Evolutionary conservation across 2,113 vertebrate genomes (phyloP), one percentile per base, ranked within the genome.

Genomic region (Pungitius pungitius): DNA sequence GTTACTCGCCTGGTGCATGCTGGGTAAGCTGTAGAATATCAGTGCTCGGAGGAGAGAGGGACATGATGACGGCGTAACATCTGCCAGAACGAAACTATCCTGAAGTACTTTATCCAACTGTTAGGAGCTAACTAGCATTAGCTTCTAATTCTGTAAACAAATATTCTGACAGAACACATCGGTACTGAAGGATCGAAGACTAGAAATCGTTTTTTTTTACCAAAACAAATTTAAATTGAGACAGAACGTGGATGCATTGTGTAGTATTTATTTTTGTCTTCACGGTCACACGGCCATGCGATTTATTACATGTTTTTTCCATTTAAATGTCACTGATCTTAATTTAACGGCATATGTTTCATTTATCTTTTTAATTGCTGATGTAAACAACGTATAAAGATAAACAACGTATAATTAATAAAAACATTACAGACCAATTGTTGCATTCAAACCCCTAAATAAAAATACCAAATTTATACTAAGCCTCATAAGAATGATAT

Each of bases 1-100:
- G 67, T 67, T 55, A 63, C 55, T 66, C 18, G 40, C 22, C 27
- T 62, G 58, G 49, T 52, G 33, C 69, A 69, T 69, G 49, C 69
- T 52, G 75, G 58, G 37, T 63, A 55, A 49, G 54, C 39, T 15
- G 30, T 58, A 54, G 42, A 2, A 60, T 22, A 13, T 73, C 20
- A 33, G 47, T 72, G 64, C 2, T 68, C 69, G 22, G 69, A 58
- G 18, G n/a, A 2, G 1, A 2, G 1, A 54, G 1, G 8, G 58
- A 43, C 26, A 13, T 26, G 17, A 17, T 42, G 26, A 18, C 20
- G 17, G 45, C 45, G 15, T 30, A 30, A 30, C 30, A 30, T 30
- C 30, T 30, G 30, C 30, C 30, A 30, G n/a, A n/a, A n/a, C n/a
- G n/a, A n/a, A n/a, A n/a, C n/a, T n/a, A n/a, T n/a, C n/a, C n/a